Base-by-base conservation (phyloP, 2,888 invertebrate genomes). In the Oxystoma pomonae region DNA sequence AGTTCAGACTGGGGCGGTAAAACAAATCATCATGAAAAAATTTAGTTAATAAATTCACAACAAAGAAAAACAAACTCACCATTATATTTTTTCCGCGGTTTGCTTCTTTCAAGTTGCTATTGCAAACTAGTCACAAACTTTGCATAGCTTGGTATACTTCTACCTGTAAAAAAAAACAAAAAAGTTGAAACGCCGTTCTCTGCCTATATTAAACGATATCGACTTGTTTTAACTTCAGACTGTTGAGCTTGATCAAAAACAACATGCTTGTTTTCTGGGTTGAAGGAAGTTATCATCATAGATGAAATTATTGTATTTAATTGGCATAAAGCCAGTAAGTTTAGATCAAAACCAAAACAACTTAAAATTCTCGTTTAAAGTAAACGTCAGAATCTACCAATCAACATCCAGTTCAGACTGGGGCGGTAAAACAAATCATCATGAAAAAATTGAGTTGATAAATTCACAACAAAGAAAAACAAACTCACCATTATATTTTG, bases 1-100 rank as follows among this genome's bases (percentile, higher is more conserved):
- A 51, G 20, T 35, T 69, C 69, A 69, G 69, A 68, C 69, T 69
- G 69, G 68, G 69, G 66, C 69, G 68, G 68, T 69, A 69, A 60
- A 20, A 17, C n/a, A 20, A 65, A 18, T 65, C 63, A 67, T 67
- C 67, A 67, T 55, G 16, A 35, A 35, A 35, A 7, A 35, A 35
- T 35, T 35, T n/a, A 35, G 35, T 35, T 7, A 35, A 35, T 35
- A 35, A 12, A 35, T 12, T 7, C 18, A 55, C 19, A 9, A 12
- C 53, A 12, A 16, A 59, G 52, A 59, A 49, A n/a, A 17, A 58
- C 50, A 50, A 21, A 17, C 51, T 19, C 20, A 57, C 57, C 20
- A 19, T 5, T 35, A 7, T 35, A 35, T n/a, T n/a, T n/a, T n/a
- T n/a, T n/a, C n/a, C n/a, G n/a, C n/a, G n/a, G n/a, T n/a, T n/a